A percentile compares a stretch with the other conserved stretches of the same genome.
These are phyloP conservation scores for Arctopsyche grandis DNA, from an alignment of 1,140 invertebrate genomes.

Conservation along the genomic window DNA sequence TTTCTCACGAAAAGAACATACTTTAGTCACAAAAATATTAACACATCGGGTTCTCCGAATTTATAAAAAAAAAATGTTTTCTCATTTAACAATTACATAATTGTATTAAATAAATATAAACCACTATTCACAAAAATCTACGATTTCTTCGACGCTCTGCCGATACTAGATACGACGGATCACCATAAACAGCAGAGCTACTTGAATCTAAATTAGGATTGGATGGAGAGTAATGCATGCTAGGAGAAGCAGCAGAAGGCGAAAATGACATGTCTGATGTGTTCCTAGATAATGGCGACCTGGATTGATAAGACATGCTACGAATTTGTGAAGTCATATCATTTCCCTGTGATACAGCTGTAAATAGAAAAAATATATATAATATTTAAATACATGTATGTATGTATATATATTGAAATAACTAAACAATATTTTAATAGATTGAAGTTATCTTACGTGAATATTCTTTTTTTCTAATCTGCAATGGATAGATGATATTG, in stretches of 20 bases:
- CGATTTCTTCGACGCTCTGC: slow-evolving; percentile 36
- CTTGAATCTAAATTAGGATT: slow-evolving; percentile 6
- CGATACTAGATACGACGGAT: slow-evolving; percentile 47
- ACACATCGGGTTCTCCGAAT: too few species aligned
- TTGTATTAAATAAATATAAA: too few species aligned
- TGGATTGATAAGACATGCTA: slow-evolving; percentile 34
- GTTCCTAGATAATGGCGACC: slow-evolving; percentile 35
- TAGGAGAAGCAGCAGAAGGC: background rate
- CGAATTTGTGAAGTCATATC: slow-evolving; percentile 44
- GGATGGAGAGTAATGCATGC: background rate
- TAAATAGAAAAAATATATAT: slow-evolving; percentile 3
- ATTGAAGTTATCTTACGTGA: slow-evolving; percentile 22
- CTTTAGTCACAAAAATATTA: too few species aligned
- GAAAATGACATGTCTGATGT: background rate
- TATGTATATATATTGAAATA: background rate
- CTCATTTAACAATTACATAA: too few species aligned
- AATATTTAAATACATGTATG: background rate
- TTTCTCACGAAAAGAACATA: too few species aligned
- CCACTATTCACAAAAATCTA: slow-evolving; percentile 37
- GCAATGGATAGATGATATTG: slow-evolving; percentile 23
- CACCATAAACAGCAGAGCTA: slow-evolving; percentile 44
- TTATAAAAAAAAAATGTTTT: too few species aligned
- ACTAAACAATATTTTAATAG: background rate
- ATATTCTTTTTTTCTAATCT: slow-evolving; percentile 12
- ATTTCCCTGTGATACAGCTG: slow-evolving; percentile 16